Base-by-base conservation (phyloP, 2,888 invertebrate genomes). In the Chaetogeoica ovagalla region DNA sequence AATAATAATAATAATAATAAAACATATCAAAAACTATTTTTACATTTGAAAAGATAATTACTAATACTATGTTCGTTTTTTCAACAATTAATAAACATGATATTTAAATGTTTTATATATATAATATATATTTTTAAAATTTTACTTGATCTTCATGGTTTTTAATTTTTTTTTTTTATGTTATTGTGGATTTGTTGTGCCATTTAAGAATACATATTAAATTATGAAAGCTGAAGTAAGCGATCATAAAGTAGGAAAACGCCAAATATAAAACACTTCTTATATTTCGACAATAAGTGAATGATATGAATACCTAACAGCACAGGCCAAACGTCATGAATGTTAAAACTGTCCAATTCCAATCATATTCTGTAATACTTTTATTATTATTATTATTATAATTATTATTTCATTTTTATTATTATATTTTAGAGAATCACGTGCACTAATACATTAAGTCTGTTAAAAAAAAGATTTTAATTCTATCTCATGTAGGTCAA, bases 121-220 rank as follows among this genome's bases (percentile, higher is more conserved):
- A n/a, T n/a, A n/a, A n/a, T n/a, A n/a, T n/a, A n/a, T n/a, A n/a
- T n/a, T n/a, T n/a, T n/a, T n/a, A 57, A 13, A 55, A 55, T 30
- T 63, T 63, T 37, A 63, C 73, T 63, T 73, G 73, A 63, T 73
- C 55, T 63, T 55, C 15, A 21, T 37, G 8, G 8, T 23, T 21
- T 37, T 37, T 19, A 55, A 52, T 70, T 30, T 30, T 59, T 13
- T 57, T n/a, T 70, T 30, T 30, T 59, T 13, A 37, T n/a, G 57
- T 57, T 21, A 6, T 21, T 4, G 19, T n/a, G 19, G 17, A 30
- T 52, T 73, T 66, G 19, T 57, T 43, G 59, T 43, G 15, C 23
- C 75, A 43, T 11, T 39, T 37, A 21, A 74, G 17, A 39, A 62
- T 39, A 37, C 11, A 62, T 52, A 21, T 65, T 39, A 21, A 74